Base-by-base conservation (phyloP, 2,888 invertebrate species). In the Sesia apiformis region DNA sequence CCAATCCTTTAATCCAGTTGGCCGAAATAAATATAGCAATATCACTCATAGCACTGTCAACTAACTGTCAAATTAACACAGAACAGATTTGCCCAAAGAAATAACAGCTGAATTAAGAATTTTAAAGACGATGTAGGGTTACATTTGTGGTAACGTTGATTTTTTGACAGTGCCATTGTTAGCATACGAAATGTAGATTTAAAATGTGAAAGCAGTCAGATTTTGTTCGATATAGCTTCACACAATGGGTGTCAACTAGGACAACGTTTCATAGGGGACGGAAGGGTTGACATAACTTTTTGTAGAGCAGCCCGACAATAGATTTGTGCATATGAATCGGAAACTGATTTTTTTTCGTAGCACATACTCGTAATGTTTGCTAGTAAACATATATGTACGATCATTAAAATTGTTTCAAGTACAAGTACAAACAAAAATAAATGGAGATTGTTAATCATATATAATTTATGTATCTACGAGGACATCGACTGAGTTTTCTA, bases 51-150 rank as follows among this genome's bases (percentile, higher is more conserved):
- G 58, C 59, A 60, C 75, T 82, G 82, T 84, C 82, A 85, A 71
- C 79, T 62, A 76, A 71, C 73, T 77, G 87, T 87, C 88, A 86
- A 72, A 81, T 85, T 84, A 82, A 72, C 63, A 78, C 76, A 81
- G 82, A 78, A 77, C 72, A 67, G 70, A 74, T 78, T 78, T 69
- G 67, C 62, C 64, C 64, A 73, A 77, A 74, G 72, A 70, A 74
- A 73, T 59, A 62, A 69, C 79, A 79, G 80, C 78, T 81, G 81
- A 78, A 80, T 81, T 77, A 78, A 78, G 75, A 75, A 74, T 49
- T 53, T 49, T 62, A 64, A 66, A 65, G 59, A 58, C 60, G 56
- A 60, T 69, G 78, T 84, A 80, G 79, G 81, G 78, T 78, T 76
- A 68, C 67, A 69, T 71, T 78, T 73, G 67, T 61, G 58, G 54